Percentiles rank a stretch among this genome's conserved stretches.
phyloP scores from a whole-genome alignment of 1,140 invertebrate genomes.

The Calliopsis andreniformis region DNA sequence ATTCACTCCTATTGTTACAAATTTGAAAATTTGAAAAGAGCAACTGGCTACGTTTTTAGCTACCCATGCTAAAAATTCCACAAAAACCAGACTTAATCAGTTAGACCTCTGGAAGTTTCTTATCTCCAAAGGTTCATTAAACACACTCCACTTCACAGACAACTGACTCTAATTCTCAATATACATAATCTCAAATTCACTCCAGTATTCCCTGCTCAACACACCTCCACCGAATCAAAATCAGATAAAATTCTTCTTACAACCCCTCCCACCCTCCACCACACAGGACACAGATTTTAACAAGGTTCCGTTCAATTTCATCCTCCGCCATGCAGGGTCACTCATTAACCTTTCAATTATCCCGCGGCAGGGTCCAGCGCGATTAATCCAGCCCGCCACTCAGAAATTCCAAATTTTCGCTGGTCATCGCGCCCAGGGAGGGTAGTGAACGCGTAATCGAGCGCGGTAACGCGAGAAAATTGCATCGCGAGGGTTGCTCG shows the following conservation, averaged over 20 bases:
- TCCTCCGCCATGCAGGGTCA: neutral
- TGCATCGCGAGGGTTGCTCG: conserved; percentile 10
- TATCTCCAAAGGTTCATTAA: no score
- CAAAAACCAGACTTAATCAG: no score
- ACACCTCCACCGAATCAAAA: no score
- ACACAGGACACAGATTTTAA: neutral
- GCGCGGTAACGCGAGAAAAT: conserved; percentile 32
- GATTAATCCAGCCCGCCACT: conserved; percentile 10
- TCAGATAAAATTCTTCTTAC: neutral
- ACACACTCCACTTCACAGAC: no score
- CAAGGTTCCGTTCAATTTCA: conserved; percentile 4
- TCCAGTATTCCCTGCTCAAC: no score
- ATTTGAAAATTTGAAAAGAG: no score
- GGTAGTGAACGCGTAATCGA: conserved; percentile 41
- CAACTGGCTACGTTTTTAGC: no score
- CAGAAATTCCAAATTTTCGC: conserved; percentile 11
- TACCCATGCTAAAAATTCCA: no score
- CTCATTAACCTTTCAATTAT: conserved; percentile 39
- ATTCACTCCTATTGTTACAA: no score
- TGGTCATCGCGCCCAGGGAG: neutral
- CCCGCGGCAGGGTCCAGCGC: neutral
- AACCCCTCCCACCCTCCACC: neutral
- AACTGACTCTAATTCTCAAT: no score
- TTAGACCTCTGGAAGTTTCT: no score
- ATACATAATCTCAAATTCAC: no score